Evolutionary conservation across 2,888 invertebrate species (phyloP), one percentile per base, ranked within the genome.

Genomic region (Dryomyza anilis): DNA sequence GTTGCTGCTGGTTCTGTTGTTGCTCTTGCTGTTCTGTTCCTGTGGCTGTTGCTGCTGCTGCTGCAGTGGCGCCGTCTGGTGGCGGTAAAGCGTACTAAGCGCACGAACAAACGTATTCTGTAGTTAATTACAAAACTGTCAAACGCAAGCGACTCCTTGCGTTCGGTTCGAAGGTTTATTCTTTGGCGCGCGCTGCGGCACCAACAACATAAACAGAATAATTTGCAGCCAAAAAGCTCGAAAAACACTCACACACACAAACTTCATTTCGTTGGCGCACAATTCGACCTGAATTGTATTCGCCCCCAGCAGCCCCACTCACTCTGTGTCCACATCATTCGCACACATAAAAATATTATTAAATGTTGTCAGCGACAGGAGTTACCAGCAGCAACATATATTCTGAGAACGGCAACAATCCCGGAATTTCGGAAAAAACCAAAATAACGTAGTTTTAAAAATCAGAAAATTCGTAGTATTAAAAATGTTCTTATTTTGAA

Each of bases 61-160:
- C 30, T 59, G 59, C 33, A n/a, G 48, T 25, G 61, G 61, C 53
- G 53, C 61, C 61, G 19, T 43, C 52, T 36, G 61, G 10, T 43
- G 52, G 53, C 43, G 53, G 45, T 50, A 46, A n/a, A 59, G 59
- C 59, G 39, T 16, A 52, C 61, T 19, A 29, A 29, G 21, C 58
- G 30, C 2, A n/a, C 16, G 53, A 27, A 69, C 66, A 39, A 65
- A 6, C 71, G 72, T 72, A 66, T 71, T 74, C 78, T 80, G 80
- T 77, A 81, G 81, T 83, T 82, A 82, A 82, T 82, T 82, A 82
- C 81, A 77, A 81, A 82, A 79, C 83, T 82, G 82, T 83, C 82
- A 82, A 81, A 76, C 76, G 80, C 82, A 82, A 77, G 76, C 78
- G 77, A 75, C 76, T 76, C 74, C 74, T 48, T 59, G 69, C 59